phyloP scores from a whole-genome alignment of 2,888 invertebrate genomes.

The Belgica antarctica region DNA sequence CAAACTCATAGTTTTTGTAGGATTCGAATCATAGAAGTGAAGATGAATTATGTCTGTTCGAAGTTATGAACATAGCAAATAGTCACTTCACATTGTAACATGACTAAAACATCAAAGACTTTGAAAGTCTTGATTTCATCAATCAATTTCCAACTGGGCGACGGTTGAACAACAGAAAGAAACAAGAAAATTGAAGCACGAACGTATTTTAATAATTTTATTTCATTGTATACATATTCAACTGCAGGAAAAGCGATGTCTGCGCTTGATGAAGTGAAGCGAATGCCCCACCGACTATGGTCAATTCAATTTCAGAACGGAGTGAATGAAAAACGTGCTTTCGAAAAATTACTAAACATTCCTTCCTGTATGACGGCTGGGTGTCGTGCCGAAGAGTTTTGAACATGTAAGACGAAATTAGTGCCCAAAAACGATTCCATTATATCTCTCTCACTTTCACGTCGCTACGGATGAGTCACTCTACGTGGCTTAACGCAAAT shows the following conservation, averaged over 20 bases:
- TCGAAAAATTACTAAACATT: neutral
- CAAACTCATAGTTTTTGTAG: too few species aligned
- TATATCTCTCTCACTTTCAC: neutral
- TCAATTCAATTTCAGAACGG: neutral
- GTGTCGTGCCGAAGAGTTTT: neutral
- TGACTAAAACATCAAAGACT: too few species aligned
- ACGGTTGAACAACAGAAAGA: neutral
- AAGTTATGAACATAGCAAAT: too few species aligned
- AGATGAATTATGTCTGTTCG: too few species aligned
- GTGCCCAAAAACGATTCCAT: neutral
- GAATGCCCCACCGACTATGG: neutral
- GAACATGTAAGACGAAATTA: neutral
- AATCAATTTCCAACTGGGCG: neutral
- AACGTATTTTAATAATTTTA: constrained; percentile 11
- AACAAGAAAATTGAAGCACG: constrained; percentile 10
- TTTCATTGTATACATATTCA: constrained; percentile 5
- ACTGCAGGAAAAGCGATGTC: neutral
- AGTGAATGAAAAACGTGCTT: neutral
- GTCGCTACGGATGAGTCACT: too few species aligned
- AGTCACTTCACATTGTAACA: neutral
- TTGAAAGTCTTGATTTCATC: too few species aligned
- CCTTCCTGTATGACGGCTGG: neutral
- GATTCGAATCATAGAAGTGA: too few species aligned
- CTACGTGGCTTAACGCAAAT: neutral
- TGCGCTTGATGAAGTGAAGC: neutral